Evolutionary conservation across 1,140 invertebrate genomes (phyloP).

Genomic region (Dreissena rostriformis): DNA sequence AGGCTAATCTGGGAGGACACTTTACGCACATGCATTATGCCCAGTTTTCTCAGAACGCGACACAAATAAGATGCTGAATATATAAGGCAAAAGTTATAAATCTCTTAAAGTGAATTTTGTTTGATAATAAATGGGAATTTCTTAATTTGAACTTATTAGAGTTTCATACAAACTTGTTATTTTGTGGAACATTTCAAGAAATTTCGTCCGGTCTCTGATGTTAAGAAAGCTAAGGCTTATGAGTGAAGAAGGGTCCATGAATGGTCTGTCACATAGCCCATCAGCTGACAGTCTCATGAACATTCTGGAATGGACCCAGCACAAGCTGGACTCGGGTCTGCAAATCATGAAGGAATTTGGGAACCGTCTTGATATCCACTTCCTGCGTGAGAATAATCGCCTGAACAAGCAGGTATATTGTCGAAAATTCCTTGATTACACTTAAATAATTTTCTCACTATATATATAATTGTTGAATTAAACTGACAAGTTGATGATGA

Average conservation of each 20-base stretch:
- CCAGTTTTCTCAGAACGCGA: no score
- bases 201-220: background rate
- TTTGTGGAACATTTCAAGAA: background rate
- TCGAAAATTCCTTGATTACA: no score
- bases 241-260: conserved; percentile 5
- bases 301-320: conserved; percentile 65
- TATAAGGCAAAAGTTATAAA: no score
- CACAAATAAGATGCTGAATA: no score
- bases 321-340: conserved; percentile 60
- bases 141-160: background rate
- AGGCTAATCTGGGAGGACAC: no score
- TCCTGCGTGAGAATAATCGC: conserved; percentile 49
- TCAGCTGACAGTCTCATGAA: conserved; percentile 59
- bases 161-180: background rate
- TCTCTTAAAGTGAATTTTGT: background rate
- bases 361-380: conserved; percentile 63
- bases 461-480: no score
- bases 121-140: background rate
- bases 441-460: no score
- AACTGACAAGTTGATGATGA: no score
- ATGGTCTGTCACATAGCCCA: background rate
- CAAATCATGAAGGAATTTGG: conserved; percentile 62
- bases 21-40: no score
- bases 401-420: conserved; percentile 60
- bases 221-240: background rate